Conservation (phyloP, 1,140 invertebrate genomes). For the Drosophila setifemur region DNA sequence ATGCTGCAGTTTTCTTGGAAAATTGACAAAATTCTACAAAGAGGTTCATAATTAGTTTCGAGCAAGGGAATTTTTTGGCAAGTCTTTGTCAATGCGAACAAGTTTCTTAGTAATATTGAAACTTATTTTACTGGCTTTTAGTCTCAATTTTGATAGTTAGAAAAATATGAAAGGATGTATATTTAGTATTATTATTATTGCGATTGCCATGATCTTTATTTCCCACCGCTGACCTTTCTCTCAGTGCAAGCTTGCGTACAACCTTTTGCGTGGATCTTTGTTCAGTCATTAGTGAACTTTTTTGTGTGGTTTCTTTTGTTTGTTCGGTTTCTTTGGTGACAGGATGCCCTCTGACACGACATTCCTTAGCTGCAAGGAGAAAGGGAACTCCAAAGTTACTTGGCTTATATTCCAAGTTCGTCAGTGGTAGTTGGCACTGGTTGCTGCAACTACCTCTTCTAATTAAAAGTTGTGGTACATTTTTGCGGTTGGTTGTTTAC, state of each 20-base stretch:
- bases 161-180: not conserved
- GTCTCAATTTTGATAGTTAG: too few species aligned
- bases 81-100: not conserved
- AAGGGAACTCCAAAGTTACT: not conserved
- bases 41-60: conserved; percentile 53
- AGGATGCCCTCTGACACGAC: not conserved
- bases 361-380: not conserved
- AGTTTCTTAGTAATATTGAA: not conserved
- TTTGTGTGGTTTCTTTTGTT: conserved; percentile 14
- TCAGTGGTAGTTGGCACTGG: conserved; percentile 10
- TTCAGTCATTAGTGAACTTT: conserved; percentile 33
- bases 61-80: conserved; percentile 6
- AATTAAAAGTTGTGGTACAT: conserved; percentile 62
- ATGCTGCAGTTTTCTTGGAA: not conserved
- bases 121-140: too few species aligned
- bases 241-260: not conserved
- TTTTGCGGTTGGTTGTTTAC: conserved; percentile 48
- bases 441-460: conserved; percentile 27
- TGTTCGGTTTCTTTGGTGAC: not conserved
- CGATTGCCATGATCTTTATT: too few species aligned
- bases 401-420: not conserved
- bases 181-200: not conserved
- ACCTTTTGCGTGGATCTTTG: not conserved
- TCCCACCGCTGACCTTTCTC: too few species aligned
- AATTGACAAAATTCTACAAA: not conserved